Base-by-base conservation (phyloP, 2,113 vertebrate genomes). In the Plotosus lineatus region DNA sequence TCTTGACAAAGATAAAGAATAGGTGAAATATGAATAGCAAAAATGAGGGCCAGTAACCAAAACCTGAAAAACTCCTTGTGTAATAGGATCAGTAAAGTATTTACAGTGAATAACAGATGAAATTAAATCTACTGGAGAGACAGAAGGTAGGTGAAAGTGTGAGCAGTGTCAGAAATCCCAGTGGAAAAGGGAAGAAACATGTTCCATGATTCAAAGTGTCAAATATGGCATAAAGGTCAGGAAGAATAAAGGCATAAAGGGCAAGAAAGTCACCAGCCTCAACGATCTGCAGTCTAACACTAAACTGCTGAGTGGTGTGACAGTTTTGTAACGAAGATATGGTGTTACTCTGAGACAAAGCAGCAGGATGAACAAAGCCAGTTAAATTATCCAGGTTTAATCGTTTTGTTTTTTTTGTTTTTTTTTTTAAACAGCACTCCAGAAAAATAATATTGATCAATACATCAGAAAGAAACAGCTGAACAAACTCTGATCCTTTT, bases 211-310 rank as follows among this genome's bases (percentile, higher is more conserved):
- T 26, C 40, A 44, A 2, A 14, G 23, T 1, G 5, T 26, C 9
- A n/a, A 11, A 65, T 10, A 40, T 4, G 11, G 11, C 38, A 40
- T 38, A 68, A 68, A 68, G 65, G 19, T 68, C 40, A 68, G 38
- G 40, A 11, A 68, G 65, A 68, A 68, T 26, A 26, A 68, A 23
- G 65, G 15, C 65, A 46, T 21, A 69, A 26, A 69, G n/a, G 66
- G 4, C 11, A 7, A 12, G 12, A 14, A 40, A 1, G 65, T 44
- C 23, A 15, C 4, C 19, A 23, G 61, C 2, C 61, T 65, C 3
- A 3, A 11, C 3, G 15, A 7, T 10, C 33, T 38, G 31, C 33
- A 68, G 38, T 68, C 21, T 42, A 26, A n/a, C 23, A 66, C 15
- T 8, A 21, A 38, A 38, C 60, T 65, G 33, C 31, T 36, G 10